Evolutionary conservation across 2,113 vertebrate genomes (phyloP).

Genomic region (Excalfactoria chinensis): DNA sequence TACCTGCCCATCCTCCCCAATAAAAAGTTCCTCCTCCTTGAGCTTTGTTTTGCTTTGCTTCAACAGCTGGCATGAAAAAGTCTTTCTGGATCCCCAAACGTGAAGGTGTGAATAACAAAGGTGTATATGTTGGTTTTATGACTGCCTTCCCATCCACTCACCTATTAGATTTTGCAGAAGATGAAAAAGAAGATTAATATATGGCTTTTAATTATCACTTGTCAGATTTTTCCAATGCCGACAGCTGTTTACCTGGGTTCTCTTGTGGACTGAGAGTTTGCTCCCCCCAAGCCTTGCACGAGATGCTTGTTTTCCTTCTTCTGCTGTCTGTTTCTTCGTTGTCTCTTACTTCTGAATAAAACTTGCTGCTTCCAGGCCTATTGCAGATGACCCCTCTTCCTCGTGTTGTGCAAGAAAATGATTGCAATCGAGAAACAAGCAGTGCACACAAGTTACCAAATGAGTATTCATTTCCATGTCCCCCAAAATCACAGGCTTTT

Average conservation of each 20-base stretch:
- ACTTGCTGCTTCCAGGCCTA: not conserved
- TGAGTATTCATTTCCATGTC: not conserved
- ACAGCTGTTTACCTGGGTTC: constrained; percentile 31
- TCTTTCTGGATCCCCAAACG: not conserved
- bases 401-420: not conserved
- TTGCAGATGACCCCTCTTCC: not conserved
- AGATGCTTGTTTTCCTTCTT: not conserved
- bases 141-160: not conserved
- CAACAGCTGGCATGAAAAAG: not conserved
- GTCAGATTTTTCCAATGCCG: constrained; percentile 10
- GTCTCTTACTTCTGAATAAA: not conserved
- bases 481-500: not conserved
- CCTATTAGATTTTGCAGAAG: not conserved
- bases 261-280: not conserved
- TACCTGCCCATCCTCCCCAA: no score
- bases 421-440: not conserved
- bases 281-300: not conserved
- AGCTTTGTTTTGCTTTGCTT: constrained; percentile 16
- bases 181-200: not conserved
- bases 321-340: not conserved
- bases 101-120: not conserved
- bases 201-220: constrained; percentile 46
- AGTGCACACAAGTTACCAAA: not conserved
- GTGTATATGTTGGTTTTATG: not conserved
- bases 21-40: no score